Evolutionary conservation across 2,113 vertebrate genomes (phyloP).

Genomic region (Sprattus sprattus): DNA sequence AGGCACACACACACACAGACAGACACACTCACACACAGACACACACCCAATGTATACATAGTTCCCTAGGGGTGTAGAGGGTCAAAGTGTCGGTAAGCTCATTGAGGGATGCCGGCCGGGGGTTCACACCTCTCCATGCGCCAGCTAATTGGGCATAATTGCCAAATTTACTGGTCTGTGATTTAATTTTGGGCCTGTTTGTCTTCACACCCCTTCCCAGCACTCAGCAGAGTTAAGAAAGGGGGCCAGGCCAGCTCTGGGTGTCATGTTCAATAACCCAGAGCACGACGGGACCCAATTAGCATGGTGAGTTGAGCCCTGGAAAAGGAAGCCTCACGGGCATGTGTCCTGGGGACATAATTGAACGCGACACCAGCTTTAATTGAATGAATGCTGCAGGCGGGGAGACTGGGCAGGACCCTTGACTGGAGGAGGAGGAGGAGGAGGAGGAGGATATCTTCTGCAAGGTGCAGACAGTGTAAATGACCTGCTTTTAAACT

Average conservation of each 20-base stretch:
- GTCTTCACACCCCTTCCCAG: constrained; percentile 8
- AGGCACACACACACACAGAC: neutral
- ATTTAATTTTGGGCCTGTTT: constrained; percentile 65
- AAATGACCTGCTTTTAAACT: neutral
- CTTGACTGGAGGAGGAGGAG: neutral
- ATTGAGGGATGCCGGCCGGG: constrained; percentile 46
- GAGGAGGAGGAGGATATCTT: neutral
- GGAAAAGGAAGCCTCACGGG: constrained; percentile 70
- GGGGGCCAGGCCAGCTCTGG: constrained; percentile 72
- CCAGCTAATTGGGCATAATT: constrained; percentile 82
- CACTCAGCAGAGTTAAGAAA: constrained; percentile 52
- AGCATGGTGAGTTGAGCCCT: constrained; percentile 75
- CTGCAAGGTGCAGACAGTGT: neutral
- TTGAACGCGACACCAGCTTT: constrained; percentile 77
- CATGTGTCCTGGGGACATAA: constrained; percentile 70
- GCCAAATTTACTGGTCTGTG: constrained; percentile 82
- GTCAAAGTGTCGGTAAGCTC: constrained; percentile 63
- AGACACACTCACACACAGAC: neutral
- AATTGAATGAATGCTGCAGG: constrained; percentile 67
- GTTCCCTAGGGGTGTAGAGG: constrained; percentile 52
- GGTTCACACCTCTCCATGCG: constrained; percentile 69
- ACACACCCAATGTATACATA: constrained; percentile 9
- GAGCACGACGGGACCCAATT: constrained; percentile 81
- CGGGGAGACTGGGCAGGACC: constrained; percentile 41
- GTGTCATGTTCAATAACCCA: constrained; percentile 80